phyloP scores from a whole-genome alignment of 2,797 vertebrate species.

The Onychomys arenicola region DNA sequence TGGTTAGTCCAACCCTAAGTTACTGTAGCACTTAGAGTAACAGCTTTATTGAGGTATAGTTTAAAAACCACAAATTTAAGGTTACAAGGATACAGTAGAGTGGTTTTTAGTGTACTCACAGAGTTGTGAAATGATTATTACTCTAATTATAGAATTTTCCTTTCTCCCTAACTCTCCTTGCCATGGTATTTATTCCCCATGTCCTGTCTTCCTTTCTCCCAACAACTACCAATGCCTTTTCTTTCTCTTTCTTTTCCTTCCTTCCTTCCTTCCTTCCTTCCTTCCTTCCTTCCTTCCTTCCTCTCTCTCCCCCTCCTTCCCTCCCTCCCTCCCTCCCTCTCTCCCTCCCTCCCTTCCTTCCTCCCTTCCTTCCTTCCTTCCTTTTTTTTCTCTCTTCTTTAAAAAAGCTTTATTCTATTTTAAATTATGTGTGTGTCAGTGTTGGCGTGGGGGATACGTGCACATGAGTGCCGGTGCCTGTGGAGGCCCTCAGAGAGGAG shows the following conservation, averaged over 20 bases:
- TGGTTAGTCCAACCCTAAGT: not conserved
- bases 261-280: too few species aligned
- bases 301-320: too few species aligned
- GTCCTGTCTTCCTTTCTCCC: not conserved
- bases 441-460: not conserved
- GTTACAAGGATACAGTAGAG: not conserved
- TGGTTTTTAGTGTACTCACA: not conserved
- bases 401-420: not conserved
- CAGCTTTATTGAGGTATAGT: not conserved
- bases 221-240: not conserved
- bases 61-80: not conserved
- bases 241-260: not conserved
- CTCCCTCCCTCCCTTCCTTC: too few species aligned
- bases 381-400: not conserved
- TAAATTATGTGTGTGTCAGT: not conserved
- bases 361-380: too few species aligned
- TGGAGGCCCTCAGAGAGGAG: too few species aligned
- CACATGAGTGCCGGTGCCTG: not conserved
- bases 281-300: too few species aligned
- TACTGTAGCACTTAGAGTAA: not conserved
- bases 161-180: fast-evolving
- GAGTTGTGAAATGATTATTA: not conserved
- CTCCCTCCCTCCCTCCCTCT: too few species aligned
- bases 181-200: too few species aligned
- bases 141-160: not conserved